Conservation (phyloP, 2,888 invertebrate genomes). For the Megastigmus dorsalis region DNA sequence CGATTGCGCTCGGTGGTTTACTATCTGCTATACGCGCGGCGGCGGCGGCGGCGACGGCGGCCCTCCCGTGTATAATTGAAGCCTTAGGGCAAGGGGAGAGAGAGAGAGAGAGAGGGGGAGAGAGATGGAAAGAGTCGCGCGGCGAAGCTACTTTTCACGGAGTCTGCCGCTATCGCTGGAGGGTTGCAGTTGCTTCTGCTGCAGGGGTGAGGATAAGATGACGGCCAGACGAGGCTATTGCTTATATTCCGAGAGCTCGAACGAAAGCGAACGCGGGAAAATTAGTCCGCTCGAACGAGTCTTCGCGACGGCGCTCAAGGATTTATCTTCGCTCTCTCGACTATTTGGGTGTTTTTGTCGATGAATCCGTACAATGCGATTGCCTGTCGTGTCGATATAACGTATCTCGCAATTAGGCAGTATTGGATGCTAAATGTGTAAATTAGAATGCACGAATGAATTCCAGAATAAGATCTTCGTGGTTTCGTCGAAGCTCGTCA, state of each 20-base stretch:
- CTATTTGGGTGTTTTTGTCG: too few relatives aligned
- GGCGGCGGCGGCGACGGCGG: too few relatives aligned
- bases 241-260: too few relatives aligned
- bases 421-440: too few relatives aligned
- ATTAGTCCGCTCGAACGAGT: slow-evolving; percentile 32
- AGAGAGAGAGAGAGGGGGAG: not conserved
- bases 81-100: slow-evolving; percentile 57
- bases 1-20: slow-evolving; percentile 65
- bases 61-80: slow-evolving; percentile 63
- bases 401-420: too few relatives aligned
- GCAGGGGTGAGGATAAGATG: too few relatives aligned
- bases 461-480: too few relatives aligned
- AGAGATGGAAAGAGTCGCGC: slow-evolving; percentile 2
- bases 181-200: too few relatives aligned
- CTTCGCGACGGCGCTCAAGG: slow-evolving; percentile 36
- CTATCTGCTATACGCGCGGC: slow-evolving; percentile 54
- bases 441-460: not conserved
- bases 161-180: too few relatives aligned
- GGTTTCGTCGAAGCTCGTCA: too few relatives aligned
- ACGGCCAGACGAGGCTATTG: not conserved
- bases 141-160: slow-evolving; percentile 32
- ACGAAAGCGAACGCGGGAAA: slow-evolving; percentile 10
- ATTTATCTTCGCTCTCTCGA: slow-evolving; percentile 24
- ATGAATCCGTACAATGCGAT: too few relatives aligned
- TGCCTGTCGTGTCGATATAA: too few relatives aligned